Percentiles rank a stretch among this genome's conserved stretches.
Evolutionary conservation across 2,113 vertebrate species (phyloP).

Genomic region (Anas platyrhynchos): DNA sequence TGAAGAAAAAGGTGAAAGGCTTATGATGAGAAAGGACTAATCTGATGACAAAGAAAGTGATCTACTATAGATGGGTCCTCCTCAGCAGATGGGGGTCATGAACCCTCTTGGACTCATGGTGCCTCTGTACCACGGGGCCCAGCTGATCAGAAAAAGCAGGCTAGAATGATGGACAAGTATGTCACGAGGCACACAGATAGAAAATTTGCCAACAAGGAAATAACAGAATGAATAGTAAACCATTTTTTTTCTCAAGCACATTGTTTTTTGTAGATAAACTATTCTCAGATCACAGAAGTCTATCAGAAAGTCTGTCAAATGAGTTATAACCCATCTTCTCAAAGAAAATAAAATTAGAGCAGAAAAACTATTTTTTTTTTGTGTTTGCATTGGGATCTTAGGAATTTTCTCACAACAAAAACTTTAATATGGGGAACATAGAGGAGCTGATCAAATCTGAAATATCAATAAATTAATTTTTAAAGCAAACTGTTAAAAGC

Average conservation of each 20-base stretch:
- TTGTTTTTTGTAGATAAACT: background rate
- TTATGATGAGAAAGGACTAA: background rate
- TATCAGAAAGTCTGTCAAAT: background rate
- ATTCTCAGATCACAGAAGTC: background rate
- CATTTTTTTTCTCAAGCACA: background rate
- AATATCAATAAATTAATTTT: background rate
- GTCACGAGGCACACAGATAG: background rate
- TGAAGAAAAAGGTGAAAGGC: background rate
- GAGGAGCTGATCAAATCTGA: background rate
- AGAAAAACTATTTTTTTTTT: background rate
- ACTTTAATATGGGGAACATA: background rate
- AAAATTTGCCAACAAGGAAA: background rate
- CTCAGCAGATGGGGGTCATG: background rate
- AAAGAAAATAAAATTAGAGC: background rate
- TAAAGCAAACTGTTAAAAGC: background rate
- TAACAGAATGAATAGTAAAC: background rate
- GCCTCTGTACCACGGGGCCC: background rate
- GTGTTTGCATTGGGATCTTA: background rate
- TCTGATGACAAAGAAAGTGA: background rate
- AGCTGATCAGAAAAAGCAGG: background rate
- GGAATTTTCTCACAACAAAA: background rate
- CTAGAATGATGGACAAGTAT: background rate
- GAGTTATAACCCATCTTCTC: background rate
- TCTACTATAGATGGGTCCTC: background rate
- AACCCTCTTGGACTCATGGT: background rate